Conservation (phyloP, 2,797 vertebrate genomes). For the Cuniculus paca region DNA sequence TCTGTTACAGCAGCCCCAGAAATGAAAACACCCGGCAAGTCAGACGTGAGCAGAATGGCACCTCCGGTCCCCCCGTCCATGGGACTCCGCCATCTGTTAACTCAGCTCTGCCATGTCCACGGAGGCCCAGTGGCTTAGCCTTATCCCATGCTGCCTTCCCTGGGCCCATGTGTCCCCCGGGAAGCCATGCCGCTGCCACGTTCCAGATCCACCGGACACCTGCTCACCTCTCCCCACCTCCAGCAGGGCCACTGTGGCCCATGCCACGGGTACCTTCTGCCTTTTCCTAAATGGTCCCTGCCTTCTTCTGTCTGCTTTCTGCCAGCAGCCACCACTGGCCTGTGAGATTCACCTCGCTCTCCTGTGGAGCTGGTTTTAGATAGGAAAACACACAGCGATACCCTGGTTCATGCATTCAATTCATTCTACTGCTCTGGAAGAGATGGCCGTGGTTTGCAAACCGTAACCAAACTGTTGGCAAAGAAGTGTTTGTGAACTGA, state of each 20-base stretch:
- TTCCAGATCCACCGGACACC: background rate
- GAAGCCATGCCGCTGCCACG: fast-evolving
- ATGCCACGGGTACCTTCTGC: fast-evolving
- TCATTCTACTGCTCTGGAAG: background rate
- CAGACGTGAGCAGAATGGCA: fast-evolving
- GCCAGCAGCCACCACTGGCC: background rate
- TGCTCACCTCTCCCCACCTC: background rate
- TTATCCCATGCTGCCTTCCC: background rate
- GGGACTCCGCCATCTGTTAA: background rate
- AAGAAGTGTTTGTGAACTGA: background rate
- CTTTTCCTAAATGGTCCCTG: background rate
- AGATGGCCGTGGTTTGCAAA: background rate
- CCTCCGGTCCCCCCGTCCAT: background rate
- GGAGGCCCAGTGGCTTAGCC: background rate
- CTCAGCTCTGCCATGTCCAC: fast-evolving
- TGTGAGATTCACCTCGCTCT: background rate
- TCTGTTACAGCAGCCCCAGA: background rate
- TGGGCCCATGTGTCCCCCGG: background rate
- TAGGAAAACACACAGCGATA: background rate
- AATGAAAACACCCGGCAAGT: background rate
- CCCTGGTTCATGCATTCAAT: background rate
- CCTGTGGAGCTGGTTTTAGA: background rate
- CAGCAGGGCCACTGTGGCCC: fast-evolving
- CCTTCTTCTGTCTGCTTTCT: background rate
- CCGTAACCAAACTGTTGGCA: background rate